These are phyloP conservation scores for Florisuga fusca DNA, from an alignment of 2,797 vertebrate species.

Conservation along the genomic window DNA sequence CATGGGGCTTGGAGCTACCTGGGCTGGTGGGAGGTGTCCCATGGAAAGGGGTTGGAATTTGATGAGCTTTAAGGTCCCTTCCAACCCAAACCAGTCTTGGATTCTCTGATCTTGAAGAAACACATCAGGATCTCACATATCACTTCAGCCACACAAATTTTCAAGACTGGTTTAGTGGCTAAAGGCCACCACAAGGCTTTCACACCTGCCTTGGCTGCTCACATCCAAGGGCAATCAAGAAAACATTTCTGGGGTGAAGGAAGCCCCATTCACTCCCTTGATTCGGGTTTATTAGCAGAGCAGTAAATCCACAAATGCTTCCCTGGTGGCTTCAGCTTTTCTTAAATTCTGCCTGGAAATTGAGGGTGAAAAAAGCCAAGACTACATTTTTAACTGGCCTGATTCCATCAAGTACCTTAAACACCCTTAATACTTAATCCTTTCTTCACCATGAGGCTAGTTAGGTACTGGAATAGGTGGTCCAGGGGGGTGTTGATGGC, in stretches of 20 bases:
- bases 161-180: rapidly evolving
- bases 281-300: background rate
- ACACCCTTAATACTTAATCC: background rate
- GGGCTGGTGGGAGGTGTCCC: too few species aligned
- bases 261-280: background rate
- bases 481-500: too few species aligned
- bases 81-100: background rate
- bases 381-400: background rate
- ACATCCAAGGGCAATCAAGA: background rate
- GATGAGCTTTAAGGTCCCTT: too few species aligned
- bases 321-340: background rate
- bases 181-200: rapidly evolving
- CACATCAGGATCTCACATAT: rapidly evolving
- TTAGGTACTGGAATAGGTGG: too few species aligned
- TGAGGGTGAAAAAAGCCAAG: background rate
- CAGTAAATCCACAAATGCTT: background rate
- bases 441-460: too few species aligned
- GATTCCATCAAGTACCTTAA: background rate
- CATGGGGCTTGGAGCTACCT: too few species aligned
- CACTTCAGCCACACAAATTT: rapidly evolving
- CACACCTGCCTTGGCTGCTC: background rate
- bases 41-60: too few species aligned
- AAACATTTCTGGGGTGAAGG: background rate
- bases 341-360: background rate
- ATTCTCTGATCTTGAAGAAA: background rate